These are phyloP conservation scores for Synaphobranchus kaupii DNA, from an alignment of 2,797 vertebrate species.

Conservation along the genomic window DNA sequence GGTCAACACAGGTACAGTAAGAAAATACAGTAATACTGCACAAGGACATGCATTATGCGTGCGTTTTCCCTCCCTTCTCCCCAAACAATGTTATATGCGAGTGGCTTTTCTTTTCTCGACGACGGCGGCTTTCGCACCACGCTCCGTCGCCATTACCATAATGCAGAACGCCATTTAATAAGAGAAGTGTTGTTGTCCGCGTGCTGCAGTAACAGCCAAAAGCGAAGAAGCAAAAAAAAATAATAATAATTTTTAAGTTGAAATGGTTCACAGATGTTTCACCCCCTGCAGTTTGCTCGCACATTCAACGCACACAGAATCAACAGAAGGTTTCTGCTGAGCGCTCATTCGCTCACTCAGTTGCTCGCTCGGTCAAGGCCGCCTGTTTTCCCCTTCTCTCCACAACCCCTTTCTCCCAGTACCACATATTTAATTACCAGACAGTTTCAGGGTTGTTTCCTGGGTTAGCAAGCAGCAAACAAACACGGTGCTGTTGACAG, in stretches of 20 bases:
- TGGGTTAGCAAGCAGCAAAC: constrained; percentile 33
- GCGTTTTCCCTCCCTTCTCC: background rate
- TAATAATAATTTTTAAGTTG: background rate
- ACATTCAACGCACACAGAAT: background rate
- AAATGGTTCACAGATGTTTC: constrained; percentile 42
- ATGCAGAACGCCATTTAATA: background rate
- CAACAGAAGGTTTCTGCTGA: background rate
- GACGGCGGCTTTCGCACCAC: background rate
- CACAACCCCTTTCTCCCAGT: background rate
- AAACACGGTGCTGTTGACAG: constrained; percentile 42
- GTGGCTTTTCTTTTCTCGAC: background rate
- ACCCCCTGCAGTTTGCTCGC: background rate
- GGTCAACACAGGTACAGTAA: too few relatives aligned
- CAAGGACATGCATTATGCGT: too few relatives aligned
- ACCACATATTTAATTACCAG: constrained; percentile 3
- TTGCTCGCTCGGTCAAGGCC: background rate
- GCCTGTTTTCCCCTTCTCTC: background rate
- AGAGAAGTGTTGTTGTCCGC: background rate
- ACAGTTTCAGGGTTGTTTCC: background rate
- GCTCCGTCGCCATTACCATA: background rate
- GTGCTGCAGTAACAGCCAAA: constrained; percentile 25
- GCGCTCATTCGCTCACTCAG: background rate
- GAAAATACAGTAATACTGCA: background rate
- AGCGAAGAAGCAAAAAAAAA: background rate
- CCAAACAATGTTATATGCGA: background rate